Evolutionary conservation across 2,113 vertebrate genomes (phyloP), one percentile per base, ranked within the genome.

Genomic region (Cairina moschata): DNA sequence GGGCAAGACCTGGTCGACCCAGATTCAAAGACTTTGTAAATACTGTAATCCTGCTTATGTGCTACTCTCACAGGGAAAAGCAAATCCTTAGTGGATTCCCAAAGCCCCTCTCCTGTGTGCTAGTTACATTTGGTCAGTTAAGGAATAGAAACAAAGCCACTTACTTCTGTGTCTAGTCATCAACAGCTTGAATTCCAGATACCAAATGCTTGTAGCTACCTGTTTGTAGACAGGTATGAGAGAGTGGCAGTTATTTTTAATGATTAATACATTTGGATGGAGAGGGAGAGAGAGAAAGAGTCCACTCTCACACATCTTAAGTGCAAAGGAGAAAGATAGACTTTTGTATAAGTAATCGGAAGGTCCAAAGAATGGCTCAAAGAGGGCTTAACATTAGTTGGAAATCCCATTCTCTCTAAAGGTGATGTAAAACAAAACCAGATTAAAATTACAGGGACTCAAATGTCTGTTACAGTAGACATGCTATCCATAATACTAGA

Each of bases 21-120:
- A 97, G 90, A 91, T 96, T 95, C 93, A 58, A 76, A 76, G 74
- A 88, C 79, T 82, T 21, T 88, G 75, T 74, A 95, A 95, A 95
- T 95, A 93, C 65, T 90, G 56, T 92, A 96, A 96, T 96, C 83
- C 86, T 84, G 54, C 93, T 97, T 96, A 92, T 89, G 90, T 82
- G 86, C 83, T 93, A 18, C 78, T 91, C 66, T 90, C 54, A 83
- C 34, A 62, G 73, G 77, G 69, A 84, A 94, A 94, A 92, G 36
- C 36, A 89, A 84, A 76, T 86, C 58, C 62, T 75, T 44, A 25
- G 23, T 32, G 66, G 77, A 59, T 46, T 84, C 54, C 72, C 62
- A 65, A 68, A 96, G 31, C 32, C 17, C 22, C 25, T 80, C 18
- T 86, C 21, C 48, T 65, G 7, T 71, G 83, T 25, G 15, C 77